Percentiles rank a stretch among this genome's conserved stretches.
Conservation (phyloP, 2,888 invertebrate species). For the Zaprionus lineosus region DNA sequence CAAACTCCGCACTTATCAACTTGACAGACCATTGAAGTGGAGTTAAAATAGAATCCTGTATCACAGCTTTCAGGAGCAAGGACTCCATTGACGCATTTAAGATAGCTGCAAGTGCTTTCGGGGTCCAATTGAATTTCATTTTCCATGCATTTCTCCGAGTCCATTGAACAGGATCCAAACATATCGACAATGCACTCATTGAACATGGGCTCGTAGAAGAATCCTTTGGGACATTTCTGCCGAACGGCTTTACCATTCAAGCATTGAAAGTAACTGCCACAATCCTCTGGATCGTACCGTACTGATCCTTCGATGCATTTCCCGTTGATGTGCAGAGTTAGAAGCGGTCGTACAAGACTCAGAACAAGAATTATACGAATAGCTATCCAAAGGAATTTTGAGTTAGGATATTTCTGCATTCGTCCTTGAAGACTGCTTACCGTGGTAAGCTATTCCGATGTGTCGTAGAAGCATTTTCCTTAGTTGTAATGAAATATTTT, state of each 20-base stretch:
- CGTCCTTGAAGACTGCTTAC: not conserved
- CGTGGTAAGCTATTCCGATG: not conserved
- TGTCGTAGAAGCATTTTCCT: not conserved
- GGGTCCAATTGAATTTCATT: slow-evolving; percentile 16
- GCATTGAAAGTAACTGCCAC: slow-evolving; percentile 32
- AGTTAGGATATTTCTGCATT: too few relatives aligned
- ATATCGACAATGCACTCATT: slow-evolving; percentile 30
- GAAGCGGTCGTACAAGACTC: not conserved
- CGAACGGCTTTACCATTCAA: slow-evolving; percentile 14
- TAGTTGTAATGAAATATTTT: not conserved
- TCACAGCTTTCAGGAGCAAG: too few relatives aligned
- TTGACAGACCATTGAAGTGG: too few relatives aligned
- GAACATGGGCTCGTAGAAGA: slow-evolving; percentile 20
- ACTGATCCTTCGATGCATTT: slow-evolving; percentile 39
- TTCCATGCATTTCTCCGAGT: slow-evolving; percentile 17
- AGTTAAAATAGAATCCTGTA: too few relatives aligned
- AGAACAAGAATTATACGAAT: slow-evolving; percentile 8
- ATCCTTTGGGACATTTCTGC: slow-evolving; percentile 19
- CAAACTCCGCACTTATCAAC: too few relatives aligned
- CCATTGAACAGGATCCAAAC: slow-evolving; percentile 7
- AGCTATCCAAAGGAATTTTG: too few relatives aligned
- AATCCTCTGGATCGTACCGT: slow-evolving; percentile 12
- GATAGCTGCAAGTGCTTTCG: slow-evolving; percentile 23
- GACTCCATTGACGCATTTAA: slow-evolving; percentile 24
- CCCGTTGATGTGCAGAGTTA: not conserved